Base-by-base conservation (phyloP, 2,797 vertebrate species). In the Semaprochilodus insignis region DNA sequence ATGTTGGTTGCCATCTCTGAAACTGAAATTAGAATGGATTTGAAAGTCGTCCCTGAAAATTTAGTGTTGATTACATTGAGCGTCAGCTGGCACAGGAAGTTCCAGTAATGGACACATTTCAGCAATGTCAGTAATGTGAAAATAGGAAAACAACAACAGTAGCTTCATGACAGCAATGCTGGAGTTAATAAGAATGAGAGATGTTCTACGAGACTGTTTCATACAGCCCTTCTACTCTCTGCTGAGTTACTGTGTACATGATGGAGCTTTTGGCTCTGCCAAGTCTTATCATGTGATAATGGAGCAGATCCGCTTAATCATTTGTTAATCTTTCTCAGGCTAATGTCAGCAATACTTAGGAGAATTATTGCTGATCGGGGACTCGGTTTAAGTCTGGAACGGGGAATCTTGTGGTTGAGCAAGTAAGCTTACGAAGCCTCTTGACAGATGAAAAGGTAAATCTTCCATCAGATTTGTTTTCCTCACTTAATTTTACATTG, bases 251-350 rank as follows among this genome's bases (percentile, higher is more conserved):
- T 80, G 75, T 78, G 71, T 83, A 78, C 79, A 55, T 85, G 63
- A 82, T 81, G 81, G 78, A 81, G 84, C 67, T 77, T 84, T 85
- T 85, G 83, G 75, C 75, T 78, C 78, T 81, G 65, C 63, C 80
- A 81, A 82, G 48, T 31, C 73, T 67, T 78, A 77, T 83, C 81
- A 59, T 79, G 75, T 87, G 85, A 89, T 88, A 89, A 88, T 88
- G 80, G 85, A 88, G 88, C 88, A 78, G 81, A 91, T 89, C 87
- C 87, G 83, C 84, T 78, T 91, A 89, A 93, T 92, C 87, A 77
- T 54, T 60, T 84, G 83, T 82, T 91, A 91, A 91, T 92, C 88
- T 92, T 83, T 88, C 88, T 78, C 87, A 57, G 87, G 89, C 90
- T 92, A 91, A 91, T 85, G 90, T 88, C 80, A 77, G 66, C 55